Evolutionary conservation across 2,888 invertebrate species (phyloP).

Genomic region (Marronus borbonicus): DNA sequence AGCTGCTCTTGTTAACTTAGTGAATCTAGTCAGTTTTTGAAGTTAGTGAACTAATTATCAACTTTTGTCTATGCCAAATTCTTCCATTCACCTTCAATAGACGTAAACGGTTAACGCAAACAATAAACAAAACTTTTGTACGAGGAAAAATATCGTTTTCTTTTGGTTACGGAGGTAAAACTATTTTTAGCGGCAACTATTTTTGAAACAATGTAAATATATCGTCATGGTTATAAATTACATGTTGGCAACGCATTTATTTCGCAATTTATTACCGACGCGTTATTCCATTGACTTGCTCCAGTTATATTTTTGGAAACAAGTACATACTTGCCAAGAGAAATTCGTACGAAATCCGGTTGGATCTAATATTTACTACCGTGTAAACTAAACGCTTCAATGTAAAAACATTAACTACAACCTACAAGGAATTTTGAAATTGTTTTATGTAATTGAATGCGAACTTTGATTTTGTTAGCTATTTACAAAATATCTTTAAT

Average conservation of each 20-base stretch:
- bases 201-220: slow-evolving; percentile 33
- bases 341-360: slow-evolving; percentile 21
- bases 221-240: slow-evolving; percentile 24
- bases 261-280: slow-evolving; percentile 21
- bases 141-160: slow-evolving; percentile 3
- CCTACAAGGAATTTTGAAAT: slow-evolving; percentile 9
- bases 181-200: slow-evolving; percentile 24
- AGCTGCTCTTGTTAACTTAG: too few species aligned
- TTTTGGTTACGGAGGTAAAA: background rate
- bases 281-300: slow-evolving; percentile 40
- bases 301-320: slow-evolving; percentile 30
- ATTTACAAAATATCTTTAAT: too few species aligned
- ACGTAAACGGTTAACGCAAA: background rate
- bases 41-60: too few species aligned
- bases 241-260: slow-evolving; percentile 18
- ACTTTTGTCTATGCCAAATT: too few species aligned
- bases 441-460: too few species aligned
- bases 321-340: slow-evolving; percentile 33
- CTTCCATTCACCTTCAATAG: too few species aligned
- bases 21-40: too few species aligned
- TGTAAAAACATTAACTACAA: slow-evolving; percentile 5
- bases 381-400: background rate
- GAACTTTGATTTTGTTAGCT: too few species aligned
- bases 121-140: background rate
- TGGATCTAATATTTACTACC: slow-evolving; percentile 28